phyloP scores from a whole-genome alignment of 2,113 vertebrate species.

The Ursus arctos region DNA sequence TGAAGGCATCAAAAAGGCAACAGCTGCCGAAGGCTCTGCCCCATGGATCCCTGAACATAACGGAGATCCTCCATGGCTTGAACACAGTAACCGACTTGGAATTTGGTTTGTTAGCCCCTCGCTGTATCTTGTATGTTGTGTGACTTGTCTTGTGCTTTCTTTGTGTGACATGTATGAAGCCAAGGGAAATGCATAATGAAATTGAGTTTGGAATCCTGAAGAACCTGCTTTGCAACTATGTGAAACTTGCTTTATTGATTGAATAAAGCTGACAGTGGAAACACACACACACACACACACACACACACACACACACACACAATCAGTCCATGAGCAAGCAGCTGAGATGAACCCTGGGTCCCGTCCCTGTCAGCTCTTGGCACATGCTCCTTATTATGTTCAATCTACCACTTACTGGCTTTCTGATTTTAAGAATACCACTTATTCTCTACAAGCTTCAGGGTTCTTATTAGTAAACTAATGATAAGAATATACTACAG shows the following conservation, averaged over 20 bases:
- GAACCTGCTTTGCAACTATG: neutral
- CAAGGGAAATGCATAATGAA: neutral
- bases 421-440: conserved; percentile 17
- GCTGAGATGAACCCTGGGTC: neutral
- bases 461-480: neutral
- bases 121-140: neutral
- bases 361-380: neutral
- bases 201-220: neutral
- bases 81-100: neutral
- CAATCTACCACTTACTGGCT: neutral
- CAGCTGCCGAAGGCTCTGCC: neutral
- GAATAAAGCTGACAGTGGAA: too few species aligned
- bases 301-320: too few species aligned
- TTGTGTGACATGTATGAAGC: neutral
- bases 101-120: neutral
- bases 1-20: neutral
- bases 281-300: too few species aligned
- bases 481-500: neutral
- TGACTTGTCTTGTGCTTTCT: neutral
- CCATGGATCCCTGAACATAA: neutral
- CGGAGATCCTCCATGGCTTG: neutral
- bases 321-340: neutral
- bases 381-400: neutral
- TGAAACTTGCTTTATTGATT: neutral
- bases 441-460: neutral